phyloP scores from a whole-genome alignment of 1,140 invertebrate genomes.

The Ylistrum balloti region DNA sequence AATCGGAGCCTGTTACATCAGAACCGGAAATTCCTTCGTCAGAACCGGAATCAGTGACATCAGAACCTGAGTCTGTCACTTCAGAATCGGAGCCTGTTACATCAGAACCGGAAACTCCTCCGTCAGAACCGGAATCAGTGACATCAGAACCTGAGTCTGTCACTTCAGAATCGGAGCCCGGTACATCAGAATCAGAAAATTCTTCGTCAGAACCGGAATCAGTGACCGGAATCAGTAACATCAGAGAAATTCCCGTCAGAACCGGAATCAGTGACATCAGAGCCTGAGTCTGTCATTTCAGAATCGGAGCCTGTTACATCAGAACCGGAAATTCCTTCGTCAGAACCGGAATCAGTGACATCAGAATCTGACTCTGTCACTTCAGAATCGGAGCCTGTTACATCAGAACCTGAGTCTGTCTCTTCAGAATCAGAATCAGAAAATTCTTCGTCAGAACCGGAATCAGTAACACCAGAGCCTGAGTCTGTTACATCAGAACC shows the following conservation, averaged over 20 bases:
- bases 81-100: background rate
- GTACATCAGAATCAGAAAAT: background rate
- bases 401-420: background rate
- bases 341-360: background rate
- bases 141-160: background rate
- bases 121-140: background rate
- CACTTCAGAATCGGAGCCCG: background rate
- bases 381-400: background rate
- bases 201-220: background rate
- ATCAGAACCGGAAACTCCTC: background rate
- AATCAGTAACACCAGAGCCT: background rate
- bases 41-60: background rate
- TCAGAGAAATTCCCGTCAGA: background rate
- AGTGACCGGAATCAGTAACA: background rate
- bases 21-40: background rate
- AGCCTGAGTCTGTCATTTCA: background rate
- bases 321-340: background rate
- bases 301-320: background rate
- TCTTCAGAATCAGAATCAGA: background rate
- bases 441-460: background rate
- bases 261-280: background rate
- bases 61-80: background rate
- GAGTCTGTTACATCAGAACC: background rate
- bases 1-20: background rate
- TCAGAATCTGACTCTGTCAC: background rate